These are phyloP conservation scores for Oxystoma pomonae DNA, from an alignment of 2,888 invertebrate species.

Conservation along the genomic window DNA sequence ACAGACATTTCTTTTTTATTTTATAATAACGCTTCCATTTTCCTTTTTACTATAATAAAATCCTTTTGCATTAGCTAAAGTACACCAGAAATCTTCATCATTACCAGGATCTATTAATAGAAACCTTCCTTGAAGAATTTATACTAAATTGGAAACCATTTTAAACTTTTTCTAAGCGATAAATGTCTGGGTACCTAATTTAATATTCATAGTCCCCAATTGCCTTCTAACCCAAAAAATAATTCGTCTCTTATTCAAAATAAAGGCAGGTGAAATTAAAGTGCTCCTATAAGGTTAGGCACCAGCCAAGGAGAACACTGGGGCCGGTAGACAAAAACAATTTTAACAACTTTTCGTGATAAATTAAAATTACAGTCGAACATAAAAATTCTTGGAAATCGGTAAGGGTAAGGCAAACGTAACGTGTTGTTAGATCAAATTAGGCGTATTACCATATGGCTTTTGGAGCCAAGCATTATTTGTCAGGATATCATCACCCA, in stretches of 20 bases:
- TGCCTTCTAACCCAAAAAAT: no score
- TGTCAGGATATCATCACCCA: not conserved
- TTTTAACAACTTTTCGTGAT: conserved; percentile 32
- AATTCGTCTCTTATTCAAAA: not conserved
- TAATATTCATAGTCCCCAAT: not conserved
- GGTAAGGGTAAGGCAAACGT: conserved; percentile 25
- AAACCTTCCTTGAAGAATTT: no score
- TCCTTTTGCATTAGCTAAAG: no score
- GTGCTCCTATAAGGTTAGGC: not conserved
- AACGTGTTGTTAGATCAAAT: conserved; percentile 31
- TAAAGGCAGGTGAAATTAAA: not conserved
- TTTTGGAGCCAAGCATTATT: not conserved
- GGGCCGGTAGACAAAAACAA: conserved; percentile 23
- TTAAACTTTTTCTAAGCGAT: not conserved
- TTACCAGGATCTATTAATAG: no score
- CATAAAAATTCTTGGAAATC: conserved; percentile 31
- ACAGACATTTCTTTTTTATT: no score
- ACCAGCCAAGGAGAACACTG: conserved; percentile 14
- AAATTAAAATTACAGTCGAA: conserved; percentile 29
- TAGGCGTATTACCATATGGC: conserved; percentile 31
- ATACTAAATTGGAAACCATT: no score
- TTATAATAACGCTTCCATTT: no score
- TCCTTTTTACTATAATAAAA: no score
- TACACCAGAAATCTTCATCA: no score
- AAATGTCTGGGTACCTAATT: not conserved